Conservation (phyloP, 2,888 invertebrate genomes). For the Ichneumoninae sp. region DNA sequence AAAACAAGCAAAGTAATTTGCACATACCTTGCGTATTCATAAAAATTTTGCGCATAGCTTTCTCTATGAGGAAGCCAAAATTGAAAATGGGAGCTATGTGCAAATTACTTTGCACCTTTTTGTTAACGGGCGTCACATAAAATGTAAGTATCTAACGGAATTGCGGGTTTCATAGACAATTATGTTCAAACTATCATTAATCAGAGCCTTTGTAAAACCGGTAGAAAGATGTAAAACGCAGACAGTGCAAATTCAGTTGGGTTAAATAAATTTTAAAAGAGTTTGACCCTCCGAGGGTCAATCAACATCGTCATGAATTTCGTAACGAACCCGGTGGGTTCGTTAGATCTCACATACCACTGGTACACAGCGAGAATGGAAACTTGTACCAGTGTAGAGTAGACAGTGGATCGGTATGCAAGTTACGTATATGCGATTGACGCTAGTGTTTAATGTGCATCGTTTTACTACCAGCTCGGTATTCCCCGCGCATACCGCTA, state of each 20-base stretch:
- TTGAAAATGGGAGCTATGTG: too few species aligned
- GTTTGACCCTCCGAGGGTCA: background rate
- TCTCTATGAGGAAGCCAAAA: too few species aligned
- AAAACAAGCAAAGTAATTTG: too few species aligned
- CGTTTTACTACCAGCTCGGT: slow-evolving; percentile 16
- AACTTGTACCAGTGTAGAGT: slow-evolving; percentile 10
- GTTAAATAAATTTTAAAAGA: background rate
- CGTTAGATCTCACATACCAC: slow-evolving; percentile 12
- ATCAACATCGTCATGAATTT: slow-evolving; percentile 10
- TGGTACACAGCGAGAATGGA: slow-evolving; percentile 1
- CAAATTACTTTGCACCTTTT: too few species aligned
- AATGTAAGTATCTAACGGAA: too few species aligned
- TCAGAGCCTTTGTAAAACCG: too few species aligned
- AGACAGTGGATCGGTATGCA: slow-evolving; percentile 24
- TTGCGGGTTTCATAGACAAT: too few species aligned
- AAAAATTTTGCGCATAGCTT: too few species aligned
- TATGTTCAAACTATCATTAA: too few species aligned
- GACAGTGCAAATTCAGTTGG: background rate
- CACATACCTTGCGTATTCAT: too few species aligned
- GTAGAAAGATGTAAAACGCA: background rate
- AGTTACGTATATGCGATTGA: slow-evolving; percentile 18
- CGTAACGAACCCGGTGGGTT: background rate
- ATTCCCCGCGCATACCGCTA: slow-evolving; percentile 31
- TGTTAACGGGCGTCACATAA: too few species aligned
- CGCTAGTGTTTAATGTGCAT: slow-evolving; percentile 28